phyloP scores from a whole-genome alignment of 2,797 vertebrate species.

The Muscicapa comitata region DNA sequence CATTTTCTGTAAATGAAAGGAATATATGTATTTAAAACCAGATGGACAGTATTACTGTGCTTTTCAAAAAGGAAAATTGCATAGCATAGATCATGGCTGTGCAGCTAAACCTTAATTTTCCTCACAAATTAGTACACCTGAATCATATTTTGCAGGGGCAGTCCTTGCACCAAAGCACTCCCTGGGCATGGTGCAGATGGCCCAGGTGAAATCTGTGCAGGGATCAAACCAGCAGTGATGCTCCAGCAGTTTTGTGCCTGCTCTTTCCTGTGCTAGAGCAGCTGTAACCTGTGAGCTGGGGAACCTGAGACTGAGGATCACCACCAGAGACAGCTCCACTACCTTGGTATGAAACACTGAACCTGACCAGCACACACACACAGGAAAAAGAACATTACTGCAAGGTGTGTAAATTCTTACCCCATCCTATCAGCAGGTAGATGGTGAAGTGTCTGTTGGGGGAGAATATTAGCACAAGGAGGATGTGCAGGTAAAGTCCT shows the following conservation, averaged over 20 bases:
- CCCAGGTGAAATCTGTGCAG: background rate
- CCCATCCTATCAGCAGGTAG: slow-evolving; percentile 92
- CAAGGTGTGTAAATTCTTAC: slow-evolving; percentile 64
- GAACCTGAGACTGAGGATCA: background rate
- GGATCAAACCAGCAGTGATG: background rate
- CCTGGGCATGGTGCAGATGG: background rate
- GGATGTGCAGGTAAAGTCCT: slow-evolving; percentile 89
- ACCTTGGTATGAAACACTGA: background rate
- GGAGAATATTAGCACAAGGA: slow-evolving; percentile 85
- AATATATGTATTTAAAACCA: background rate
- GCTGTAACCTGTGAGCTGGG: background rate
- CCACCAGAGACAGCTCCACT: background rate
- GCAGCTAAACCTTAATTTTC: background rate
- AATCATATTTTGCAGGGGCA: background rate
- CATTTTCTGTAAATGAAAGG: background rate
- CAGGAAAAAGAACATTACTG: background rate
- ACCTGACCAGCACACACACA: background rate
- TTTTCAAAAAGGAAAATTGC: background rate
- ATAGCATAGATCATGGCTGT: background rate
- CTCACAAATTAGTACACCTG: background rate
- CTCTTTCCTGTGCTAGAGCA: fast-evolving
- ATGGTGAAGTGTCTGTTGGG: slow-evolving; percentile 80
- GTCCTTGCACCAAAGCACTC: background rate
- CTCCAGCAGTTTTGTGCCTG: background rate
- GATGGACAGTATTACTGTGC: background rate